Evolutionary conservation across 2,888 invertebrate species (phyloP), one percentile per base, ranked within the genome.

Genomic region (Antheraea yamamai): DNA sequence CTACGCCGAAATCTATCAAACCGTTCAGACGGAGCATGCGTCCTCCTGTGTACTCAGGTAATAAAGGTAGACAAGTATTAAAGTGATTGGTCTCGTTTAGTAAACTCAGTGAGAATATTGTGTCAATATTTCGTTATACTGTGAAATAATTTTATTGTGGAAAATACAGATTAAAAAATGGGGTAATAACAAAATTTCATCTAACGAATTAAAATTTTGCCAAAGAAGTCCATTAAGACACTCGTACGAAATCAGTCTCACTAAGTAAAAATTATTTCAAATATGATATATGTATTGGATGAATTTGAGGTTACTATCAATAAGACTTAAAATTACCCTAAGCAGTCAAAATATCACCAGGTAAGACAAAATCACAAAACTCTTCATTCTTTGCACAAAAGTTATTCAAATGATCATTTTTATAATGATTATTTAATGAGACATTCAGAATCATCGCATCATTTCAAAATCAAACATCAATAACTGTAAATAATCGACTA

Each of bases 261-360:
- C 6, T n/a, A 18, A 20, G 20, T 58, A 58, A 58, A 58, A n/a
- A 58, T 7, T 4, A 18, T 55, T 6, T 20, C 20, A 20, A 55
- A 55, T 18, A 55, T 55, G 55, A 58, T n/a, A n/a, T 16, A n/a
- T 20, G 7, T 58, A 58, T n/a, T 58, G 20, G 23, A 10, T 23
- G 61, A 61, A 61, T 61, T 10, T n/a, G 10, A 8, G 6, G 23
- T n/a, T 61, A 61, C n/a, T 2, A 61, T 23, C 26, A 47, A 47
- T 47, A 47, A 0, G 0, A 47, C 47, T 12, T 47, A 47, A 47
- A 12, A 47, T 47, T 30, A n/a, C 26, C n/a, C 64, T 64, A 64
- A 30, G 16, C 64, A 64, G 64, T 64, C 64, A 16, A 30, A 64
- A 64, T 64, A 64, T 64, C 64, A 64, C 64, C 64, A 64, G 64